Evolutionary conservation across 2,888 invertebrate genomes (phyloP), one percentile per base, ranked within the genome.

Genomic region (Gerosis bhagava): DNA sequence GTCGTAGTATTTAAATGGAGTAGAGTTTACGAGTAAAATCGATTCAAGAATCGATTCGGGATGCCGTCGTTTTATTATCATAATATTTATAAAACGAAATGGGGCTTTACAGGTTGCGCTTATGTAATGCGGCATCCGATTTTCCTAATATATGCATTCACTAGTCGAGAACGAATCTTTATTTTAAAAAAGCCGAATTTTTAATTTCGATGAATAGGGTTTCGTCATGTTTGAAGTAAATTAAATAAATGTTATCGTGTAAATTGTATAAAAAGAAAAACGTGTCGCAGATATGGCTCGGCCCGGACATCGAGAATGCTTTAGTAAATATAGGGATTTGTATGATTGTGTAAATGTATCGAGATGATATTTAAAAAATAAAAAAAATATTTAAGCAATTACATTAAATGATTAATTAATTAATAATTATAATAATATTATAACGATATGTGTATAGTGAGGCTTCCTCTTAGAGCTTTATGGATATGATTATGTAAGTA

Each of bases 391-490:
- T 65, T 63, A 60, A 70, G 71, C 66, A 67, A 72, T 73, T 54
- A 62, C 56, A 56, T 72, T 77, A 73, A 70, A 71, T 36, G 28
- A 34, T 28, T 44, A 37, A 37, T 22, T 44, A 44, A 28, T 28
- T 44, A 44, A n/a, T 45, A 37, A 37, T 45, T n/a, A n/a, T n/a
- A n/a, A n/a, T n/a, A 25, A 16, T 44, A 45, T 31, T 68, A 73
- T 70, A 32, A 46, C 26, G 32, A 39, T 74, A 74, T 79, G 75
- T 81, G 77, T 86, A 83, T 83, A 84, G 84, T 65, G 84, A 87
- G 84, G 87, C 86, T 87, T 87, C 87, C 84, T 83, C 77, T 77
- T 82, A 83, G 80, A 83, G 83, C 82, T 83, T 82, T 83, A 83
- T 79, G 79, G 73, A 79, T 76, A 79, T 79, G 84, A 77, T 80